Conservation (phyloP, 1,140 invertebrate genomes). For the Tetramorium simillimum region DNA sequence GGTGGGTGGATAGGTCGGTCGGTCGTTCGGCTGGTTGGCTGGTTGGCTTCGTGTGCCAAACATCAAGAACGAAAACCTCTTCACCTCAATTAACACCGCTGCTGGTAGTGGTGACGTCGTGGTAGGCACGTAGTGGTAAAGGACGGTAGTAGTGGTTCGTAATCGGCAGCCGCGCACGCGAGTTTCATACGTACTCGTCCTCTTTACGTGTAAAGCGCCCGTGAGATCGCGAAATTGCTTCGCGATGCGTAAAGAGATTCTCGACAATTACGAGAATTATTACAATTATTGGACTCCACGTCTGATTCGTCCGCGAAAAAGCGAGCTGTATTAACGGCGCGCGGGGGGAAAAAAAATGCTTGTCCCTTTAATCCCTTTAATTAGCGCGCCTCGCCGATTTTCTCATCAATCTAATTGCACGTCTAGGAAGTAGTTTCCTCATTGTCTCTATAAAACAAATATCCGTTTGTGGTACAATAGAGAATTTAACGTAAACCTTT, state of each 20-base stretch:
- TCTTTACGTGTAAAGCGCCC: slow-evolving; percentile 33
- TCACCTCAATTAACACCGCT: slow-evolving; percentile 50
- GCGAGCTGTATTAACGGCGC: not conserved
- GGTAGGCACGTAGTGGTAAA: slow-evolving; percentile 15
- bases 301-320: not conserved
- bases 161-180: slow-evolving; percentile 26
- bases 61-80: slow-evolving; percentile 57
- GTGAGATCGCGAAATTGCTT: slow-evolving; percentile 26
- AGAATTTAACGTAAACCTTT: not conserved
- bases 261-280: not conserved
- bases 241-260: not conserved
- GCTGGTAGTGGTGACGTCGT: slow-evolving; percentile 8
- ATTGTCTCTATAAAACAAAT: not conserved
- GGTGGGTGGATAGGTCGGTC: not conserved
- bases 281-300: not conserved
- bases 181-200: slow-evolving; percentile 33
- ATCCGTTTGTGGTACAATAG: not conserved
- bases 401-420: not conserved
- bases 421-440: not conserved
- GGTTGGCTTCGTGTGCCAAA: slow-evolving; percentile 44
- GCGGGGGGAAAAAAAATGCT: not conserved
- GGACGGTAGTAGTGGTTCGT: slow-evolving; percentile 2
- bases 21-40: not conserved
- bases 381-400: not conserved
- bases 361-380: not conserved